Conservation (phyloP, 1,140 invertebrate genomes). For the Temnothorax curvispinosus region DNA sequence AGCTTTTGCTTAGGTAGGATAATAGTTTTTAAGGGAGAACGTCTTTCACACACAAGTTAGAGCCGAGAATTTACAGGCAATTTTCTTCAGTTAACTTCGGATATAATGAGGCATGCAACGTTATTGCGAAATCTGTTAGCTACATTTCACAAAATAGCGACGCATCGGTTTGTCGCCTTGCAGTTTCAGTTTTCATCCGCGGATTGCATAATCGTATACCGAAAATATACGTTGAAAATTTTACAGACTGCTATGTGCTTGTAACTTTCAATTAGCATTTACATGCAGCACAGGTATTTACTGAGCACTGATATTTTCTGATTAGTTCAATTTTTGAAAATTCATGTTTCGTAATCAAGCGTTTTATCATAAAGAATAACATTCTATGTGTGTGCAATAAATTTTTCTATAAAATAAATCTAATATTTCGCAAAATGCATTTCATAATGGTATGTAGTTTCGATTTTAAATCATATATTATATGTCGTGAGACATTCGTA, state of each 20-base stretch:
- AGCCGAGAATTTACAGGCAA: constrained; percentile 15
- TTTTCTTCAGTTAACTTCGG: neutral
- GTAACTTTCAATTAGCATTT: neutral
- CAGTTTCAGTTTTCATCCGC: neutral
- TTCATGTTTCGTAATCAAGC: neutral
- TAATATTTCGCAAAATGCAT: neutral
- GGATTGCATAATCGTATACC: neutral
- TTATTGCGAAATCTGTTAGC: constrained; percentile 1
- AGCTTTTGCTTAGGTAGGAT: constrained; percentile 40
- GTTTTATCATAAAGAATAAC: neutral
- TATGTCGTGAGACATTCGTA: neutral
- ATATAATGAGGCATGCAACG: neutral
- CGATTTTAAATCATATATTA: neutral
- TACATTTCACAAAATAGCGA: neutral
- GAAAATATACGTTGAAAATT: neutral
- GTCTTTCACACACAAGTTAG: constrained; percentile 22
- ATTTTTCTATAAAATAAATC: constrained; percentile 11
- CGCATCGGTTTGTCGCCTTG: neutral
- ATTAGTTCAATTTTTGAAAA: neutral
- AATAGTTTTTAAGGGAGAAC: constrained; percentile 46
- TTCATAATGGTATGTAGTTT: neutral
- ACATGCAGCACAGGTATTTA: too few species aligned
- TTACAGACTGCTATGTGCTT: neutral
- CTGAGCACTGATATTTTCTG: neutral
- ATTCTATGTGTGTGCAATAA: neutral